Evolutionary conservation across 1,140 invertebrate genomes (phyloP).

Genomic region (Platorchestia sp.): DNA sequence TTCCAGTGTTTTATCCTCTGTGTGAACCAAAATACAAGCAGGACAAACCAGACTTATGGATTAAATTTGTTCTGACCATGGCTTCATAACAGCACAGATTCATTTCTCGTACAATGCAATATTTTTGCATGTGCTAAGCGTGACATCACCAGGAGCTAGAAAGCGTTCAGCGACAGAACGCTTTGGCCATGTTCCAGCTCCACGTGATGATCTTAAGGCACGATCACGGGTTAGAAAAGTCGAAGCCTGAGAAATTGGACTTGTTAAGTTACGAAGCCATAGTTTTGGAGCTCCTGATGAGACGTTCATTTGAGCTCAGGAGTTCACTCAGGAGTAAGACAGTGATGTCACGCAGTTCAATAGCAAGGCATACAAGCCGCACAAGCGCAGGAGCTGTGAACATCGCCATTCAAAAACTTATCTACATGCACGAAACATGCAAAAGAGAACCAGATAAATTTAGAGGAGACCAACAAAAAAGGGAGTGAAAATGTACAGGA

Average conservation of each 20-base stretch:
- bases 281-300: neutral
- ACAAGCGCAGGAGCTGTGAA: neutral
- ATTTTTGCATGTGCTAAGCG: neutral
- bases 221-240: neutral
- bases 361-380: neutral
- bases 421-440: neutral
- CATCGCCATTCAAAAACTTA: neutral
- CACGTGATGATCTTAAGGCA: neutral
- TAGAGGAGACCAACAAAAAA: conserved; percentile 2
- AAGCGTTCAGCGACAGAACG: neutral
- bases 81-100: neutral
- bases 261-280: neutral
- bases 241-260: neutral
- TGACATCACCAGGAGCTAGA: neutral
- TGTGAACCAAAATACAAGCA: neutral
- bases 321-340: neutral
- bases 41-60: neutral
- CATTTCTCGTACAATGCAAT: neutral
- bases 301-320: no score
- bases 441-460: neutral
- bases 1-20: no score
- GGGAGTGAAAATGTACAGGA: neutral
- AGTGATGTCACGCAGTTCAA: neutral
- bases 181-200: no score
- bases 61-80: neutral